These are phyloP conservation scores for Hemichromis elongatus DNA, from an alignment of 2,113 vertebrate genomes.

Conservation along the genomic window DNA sequence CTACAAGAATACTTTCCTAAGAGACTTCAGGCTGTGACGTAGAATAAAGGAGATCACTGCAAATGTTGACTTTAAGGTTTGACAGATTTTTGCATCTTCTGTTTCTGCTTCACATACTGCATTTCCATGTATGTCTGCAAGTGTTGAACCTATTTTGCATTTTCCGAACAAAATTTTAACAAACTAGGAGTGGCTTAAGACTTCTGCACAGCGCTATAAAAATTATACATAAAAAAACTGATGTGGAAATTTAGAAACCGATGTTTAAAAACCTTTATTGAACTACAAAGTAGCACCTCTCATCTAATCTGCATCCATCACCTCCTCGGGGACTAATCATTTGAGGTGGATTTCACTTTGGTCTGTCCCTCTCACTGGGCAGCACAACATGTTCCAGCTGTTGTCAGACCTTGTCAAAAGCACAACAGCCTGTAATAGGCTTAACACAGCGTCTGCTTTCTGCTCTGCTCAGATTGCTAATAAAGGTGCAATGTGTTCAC, in stretches of 20 bases:
- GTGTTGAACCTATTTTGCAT: neutral
- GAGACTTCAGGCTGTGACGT: neutral
- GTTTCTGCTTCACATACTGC: neutral
- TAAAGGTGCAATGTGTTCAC: conserved; percentile 54
- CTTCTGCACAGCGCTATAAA: neutral
- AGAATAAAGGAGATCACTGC: neutral
- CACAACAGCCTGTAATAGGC: conserved; percentile 59
- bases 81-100: neutral
- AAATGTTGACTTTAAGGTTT: neutral
- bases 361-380: conserved; percentile 13
- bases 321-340: neutral
- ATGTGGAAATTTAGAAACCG: neutral
- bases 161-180: neutral
- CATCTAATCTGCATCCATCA: neutral
- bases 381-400: conserved; percentile 46
- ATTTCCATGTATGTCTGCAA: neutral
- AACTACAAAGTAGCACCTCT: neutral
- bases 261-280: neutral
- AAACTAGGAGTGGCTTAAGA: neutral
- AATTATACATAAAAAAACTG: neutral
- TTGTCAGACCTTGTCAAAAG: conserved; percentile 46
- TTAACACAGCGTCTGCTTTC: conserved; percentile 42
- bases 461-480: conserved; percentile 59
- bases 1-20: neutral
- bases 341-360: conserved; percentile 23